Percentiles rank a stretch among this genome's conserved stretches.
Conservation (phyloP, 2,113 vertebrate genomes). For the Macheiramphus alcinus region DNA sequence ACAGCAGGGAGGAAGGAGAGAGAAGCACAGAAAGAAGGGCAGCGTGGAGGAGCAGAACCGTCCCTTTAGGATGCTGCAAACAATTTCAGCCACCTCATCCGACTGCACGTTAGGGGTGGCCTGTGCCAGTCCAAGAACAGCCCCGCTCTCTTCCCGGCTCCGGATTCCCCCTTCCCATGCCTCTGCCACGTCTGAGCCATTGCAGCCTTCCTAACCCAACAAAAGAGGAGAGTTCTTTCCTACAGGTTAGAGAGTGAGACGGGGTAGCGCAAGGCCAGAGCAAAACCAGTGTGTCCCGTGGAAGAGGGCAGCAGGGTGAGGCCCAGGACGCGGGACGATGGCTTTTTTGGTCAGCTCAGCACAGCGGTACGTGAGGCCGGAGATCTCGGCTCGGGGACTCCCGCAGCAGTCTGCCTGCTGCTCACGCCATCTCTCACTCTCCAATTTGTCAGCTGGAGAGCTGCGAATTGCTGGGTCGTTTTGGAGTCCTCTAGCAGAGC, state of each 20-base stretch:
- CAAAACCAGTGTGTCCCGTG: not conserved
- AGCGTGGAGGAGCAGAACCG: accelerated
- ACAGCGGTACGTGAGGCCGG: not conserved
- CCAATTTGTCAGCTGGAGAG: not conserved
- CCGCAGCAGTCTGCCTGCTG: not conserved
- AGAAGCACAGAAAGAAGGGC: not conserved
- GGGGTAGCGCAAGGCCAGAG: not conserved
- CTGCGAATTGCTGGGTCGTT: not conserved
- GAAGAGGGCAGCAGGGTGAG: accelerated
- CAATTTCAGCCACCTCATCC: no score
- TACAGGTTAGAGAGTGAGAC: not conserved
- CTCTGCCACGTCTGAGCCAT: not conserved
- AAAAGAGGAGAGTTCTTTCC: not conserved
- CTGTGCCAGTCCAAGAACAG: not conserved
- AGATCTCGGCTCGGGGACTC: not conserved
- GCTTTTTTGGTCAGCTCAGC: not conserved
- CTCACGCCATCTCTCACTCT: not conserved
- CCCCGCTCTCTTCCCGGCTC: not conserved
- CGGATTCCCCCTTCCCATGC: not conserved
- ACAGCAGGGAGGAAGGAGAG: not conserved
- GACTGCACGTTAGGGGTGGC: not conserved
- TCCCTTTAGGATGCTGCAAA: not conserved
- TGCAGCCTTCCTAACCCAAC: not conserved
- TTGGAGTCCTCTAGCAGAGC: not conserved
- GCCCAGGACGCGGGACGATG: no score